Evolutionary conservation across 2,113 vertebrate species (phyloP), one percentile per base, ranked within the genome.

Genomic region (Microtus ochrogaster): DNA sequence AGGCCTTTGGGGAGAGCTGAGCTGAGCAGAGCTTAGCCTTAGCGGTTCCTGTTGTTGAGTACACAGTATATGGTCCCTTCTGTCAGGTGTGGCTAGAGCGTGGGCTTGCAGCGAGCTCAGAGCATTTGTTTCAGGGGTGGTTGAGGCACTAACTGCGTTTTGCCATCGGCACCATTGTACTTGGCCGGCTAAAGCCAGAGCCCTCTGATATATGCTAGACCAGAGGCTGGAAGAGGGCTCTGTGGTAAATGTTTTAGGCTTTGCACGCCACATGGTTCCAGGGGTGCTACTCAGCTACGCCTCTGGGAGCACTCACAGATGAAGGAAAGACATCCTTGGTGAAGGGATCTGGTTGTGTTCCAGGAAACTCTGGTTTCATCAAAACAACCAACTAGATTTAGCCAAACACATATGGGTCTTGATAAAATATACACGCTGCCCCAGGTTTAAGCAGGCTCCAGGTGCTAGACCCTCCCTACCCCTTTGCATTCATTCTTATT

Each of bases 241-340:
- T 0, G 2, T 0, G 47, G 36, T 28, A 21, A 49, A 24, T 7
- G 14, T 7, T n/a, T 9, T 14, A 7, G n/a, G 33, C 73, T 72
- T 70, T 77, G 21, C 22, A 39, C 30, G 41, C 7, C 24, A 0
- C 10, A 7, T 44, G 33, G 39, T 39, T 49, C 16, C 22, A 3
- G 3, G 28, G 41, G 4, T 36, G 1, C n/a, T 77, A 2, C 65
- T 36, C 9, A 5, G 1, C 52, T 55, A 0, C 52, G 63, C 39
- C 61, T 39, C 1, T 11, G 47, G 39, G 21, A 33, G 73, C 1
- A 0, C 61, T 30, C 58, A 30, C 39, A 39, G 36, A 10, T n/a
- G 61, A 47, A 14, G 0, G 24, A 44, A 61, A 21, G n/a, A 21
- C 12, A 66, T 61, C 4, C 0, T 3, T 5, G 22, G 14, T 9